Base-by-base conservation (phyloP, 1,140 invertebrate species). In the Temnothorax nylanderi region DNA sequence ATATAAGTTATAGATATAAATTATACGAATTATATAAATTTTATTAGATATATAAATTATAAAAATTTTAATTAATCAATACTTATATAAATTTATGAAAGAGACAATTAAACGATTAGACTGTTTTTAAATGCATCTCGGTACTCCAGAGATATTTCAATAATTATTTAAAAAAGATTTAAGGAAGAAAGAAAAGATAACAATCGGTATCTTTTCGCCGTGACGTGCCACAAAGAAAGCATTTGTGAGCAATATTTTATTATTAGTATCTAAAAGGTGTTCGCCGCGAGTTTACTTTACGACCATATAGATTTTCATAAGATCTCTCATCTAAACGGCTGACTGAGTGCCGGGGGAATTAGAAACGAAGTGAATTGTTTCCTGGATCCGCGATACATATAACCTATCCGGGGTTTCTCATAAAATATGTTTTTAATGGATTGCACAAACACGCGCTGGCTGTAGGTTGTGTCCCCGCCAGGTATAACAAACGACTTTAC, bases 361-460 rank as follows among this genome's bases (percentile, higher is more conserved):
- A n/a, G 16, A 67, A 18, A 41, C 4, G 2, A 34, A 67, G 11
- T 26, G 34, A 80, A 80, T n/a, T 54, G 47, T 67, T 80, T 41
- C 8, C 5, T 65, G 11, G 47, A 81, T 69, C n/a, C 47, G 11
- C 47, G 11, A 41, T 64, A 32, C 16, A 6, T 44, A 11, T 13
- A 49, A 78, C 49, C 26, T 44, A n/a, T n/a, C 3, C 18, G 7
- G 37, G 1, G 16, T 26, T 49, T 67, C 18, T 64, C 58, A n/a
- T 80, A 51, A 80, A 80, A 80, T 67, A 41, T 26, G 5, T 54
- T 67, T 65, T 34, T 78, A 65, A 78, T 65, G 44, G 18, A 78
- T 64, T 80, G 32, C 62, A 49, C 44, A 78, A 26, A 78, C 58
- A 5, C 13, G n/a, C 18, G 5, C 6, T 32, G 18, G 11, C 13